A percentile compares a stretch with the other conserved stretches of the same genome.
phyloP scores from a whole-genome alignment of 2,113 vertebrate genomes.

The Colaptes auratus region DNA sequence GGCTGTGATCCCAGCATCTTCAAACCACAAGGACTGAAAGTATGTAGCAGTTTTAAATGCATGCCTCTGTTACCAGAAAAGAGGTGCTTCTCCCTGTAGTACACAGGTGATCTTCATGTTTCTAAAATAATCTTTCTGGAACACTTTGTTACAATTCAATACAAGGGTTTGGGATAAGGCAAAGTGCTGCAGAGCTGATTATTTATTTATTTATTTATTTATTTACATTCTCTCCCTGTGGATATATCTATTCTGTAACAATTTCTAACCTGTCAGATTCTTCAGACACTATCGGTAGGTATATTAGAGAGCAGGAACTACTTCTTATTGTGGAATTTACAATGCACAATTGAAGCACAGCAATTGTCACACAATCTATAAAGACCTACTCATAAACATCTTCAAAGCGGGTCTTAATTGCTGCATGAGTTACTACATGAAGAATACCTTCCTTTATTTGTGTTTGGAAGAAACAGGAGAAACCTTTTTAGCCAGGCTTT shows the following conservation, averaged over 20 bases:
- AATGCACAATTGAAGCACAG: conserved; percentile 21
- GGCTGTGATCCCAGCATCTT: conserved; percentile 56
- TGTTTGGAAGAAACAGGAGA: conserved; percentile 37
- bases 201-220: background rate
- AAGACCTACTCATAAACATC: conserved; percentile 15
- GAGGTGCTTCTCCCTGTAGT: background rate
- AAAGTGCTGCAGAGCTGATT: conserved; percentile 27
- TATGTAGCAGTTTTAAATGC: conserved; percentile 19
- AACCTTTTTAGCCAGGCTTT: conserved; percentile 66
- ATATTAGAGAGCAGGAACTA: conserved; percentile 44
- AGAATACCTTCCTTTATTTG: conserved; percentile 53
- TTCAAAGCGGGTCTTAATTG: conserved; percentile 69
- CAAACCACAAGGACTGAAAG: conserved; percentile 41
- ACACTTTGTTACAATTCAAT: conserved; percentile 35
- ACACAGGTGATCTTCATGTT: background rate
- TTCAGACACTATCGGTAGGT: conserved; percentile 8
- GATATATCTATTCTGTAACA: background rate
- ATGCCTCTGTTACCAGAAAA: conserved; percentile 44
- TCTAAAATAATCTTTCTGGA: conserved; percentile 38
- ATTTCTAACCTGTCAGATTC: conserved; percentile 8
- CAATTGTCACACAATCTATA: conserved; percentile 54
- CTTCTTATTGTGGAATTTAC: conserved; percentile 39
- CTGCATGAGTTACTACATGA: conserved; percentile 33
- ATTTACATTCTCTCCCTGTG: conserved; percentile 9
- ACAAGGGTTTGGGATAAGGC: conserved; percentile 29